Percentiles rank a stretch among this genome's conserved stretches.
These are phyloP conservation scores for Ennomos quercinarius DNA, from an alignment of 2,888 invertebrate genomes.

Conservation along the genomic window DNA sequence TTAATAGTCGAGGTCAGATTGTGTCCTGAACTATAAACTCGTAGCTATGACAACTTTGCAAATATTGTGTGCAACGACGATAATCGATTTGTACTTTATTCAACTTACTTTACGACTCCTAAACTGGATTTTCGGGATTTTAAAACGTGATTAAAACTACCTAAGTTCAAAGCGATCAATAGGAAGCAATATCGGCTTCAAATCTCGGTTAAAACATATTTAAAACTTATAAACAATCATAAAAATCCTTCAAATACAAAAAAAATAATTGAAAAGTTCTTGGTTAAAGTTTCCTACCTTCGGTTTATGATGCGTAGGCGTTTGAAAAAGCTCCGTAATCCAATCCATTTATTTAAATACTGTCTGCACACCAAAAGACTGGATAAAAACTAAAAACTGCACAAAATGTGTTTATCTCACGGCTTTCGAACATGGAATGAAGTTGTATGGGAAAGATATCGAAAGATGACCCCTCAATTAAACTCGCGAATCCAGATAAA, in stretches of 20 bases:
- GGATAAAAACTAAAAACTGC: conserved; percentile 28
- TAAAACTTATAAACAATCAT: background rate
- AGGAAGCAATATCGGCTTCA: too few relatives aligned
- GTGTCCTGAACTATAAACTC: conserved; percentile 6
- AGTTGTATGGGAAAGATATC: conserved; percentile 70
- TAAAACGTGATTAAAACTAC: too few relatives aligned
- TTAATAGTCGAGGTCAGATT: conserved; percentile 18
- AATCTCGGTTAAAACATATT: too few relatives aligned
- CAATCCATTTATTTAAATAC: conserved; percentile 69
- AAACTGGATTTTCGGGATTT: too few relatives aligned
- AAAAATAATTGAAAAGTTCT: too few relatives aligned
- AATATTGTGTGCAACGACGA: background rate
- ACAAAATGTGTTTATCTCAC: conserved; percentile 65
- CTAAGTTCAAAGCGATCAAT: too few relatives aligned
- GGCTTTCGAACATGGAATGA: conserved; percentile 70
- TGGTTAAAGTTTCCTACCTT: conserved; percentile 58
- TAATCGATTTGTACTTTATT: too few relatives aligned
- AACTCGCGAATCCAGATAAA: conserved; percentile 78
- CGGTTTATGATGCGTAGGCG: conserved; percentile 68
- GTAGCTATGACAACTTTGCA: conserved; percentile 14
- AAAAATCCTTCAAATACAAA: too few relatives aligned
- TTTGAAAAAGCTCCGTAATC: conserved; percentile 80
- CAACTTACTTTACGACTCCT: too few relatives aligned
- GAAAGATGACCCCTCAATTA: conserved; percentile 76
- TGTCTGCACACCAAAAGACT: conserved; percentile 24